Percentiles rank a stretch among this genome's conserved stretches.
Conservation (phyloP, 2,113 vertebrate genomes). For the Ctenodactylus gundi region DNA sequence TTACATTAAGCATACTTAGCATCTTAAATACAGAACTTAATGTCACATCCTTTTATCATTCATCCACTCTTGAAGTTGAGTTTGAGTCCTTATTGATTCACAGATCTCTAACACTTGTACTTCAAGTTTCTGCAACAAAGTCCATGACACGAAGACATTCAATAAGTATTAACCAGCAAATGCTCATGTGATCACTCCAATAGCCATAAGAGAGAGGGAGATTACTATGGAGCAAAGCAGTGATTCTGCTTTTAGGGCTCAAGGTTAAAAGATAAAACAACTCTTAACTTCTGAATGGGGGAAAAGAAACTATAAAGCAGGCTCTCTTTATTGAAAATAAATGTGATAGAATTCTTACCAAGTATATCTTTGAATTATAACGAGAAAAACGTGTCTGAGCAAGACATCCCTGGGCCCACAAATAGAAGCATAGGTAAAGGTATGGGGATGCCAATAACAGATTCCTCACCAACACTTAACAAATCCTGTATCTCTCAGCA, state of each 20-base stretch:
- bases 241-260: background rate
- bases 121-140: background rate
- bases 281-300: background rate
- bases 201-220: background rate
- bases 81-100: background rate
- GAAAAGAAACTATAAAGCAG: background rate
- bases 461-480: background rate
- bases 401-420: fast-evolving
- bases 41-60: background rate
- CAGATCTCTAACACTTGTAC: background rate
- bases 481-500: background rate
- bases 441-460: background rate
- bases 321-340: background rate
- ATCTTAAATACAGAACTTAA: background rate
- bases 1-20: background rate
- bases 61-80: background rate
- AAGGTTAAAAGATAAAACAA: background rate
- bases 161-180: background rate
- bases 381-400: background rate
- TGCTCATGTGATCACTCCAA: background rate
- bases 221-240: background rate
- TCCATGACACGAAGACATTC: background rate
- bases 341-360: background rate
- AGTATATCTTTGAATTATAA: background rate
- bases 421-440: background rate